phyloP scores from a whole-genome alignment of 2,888 invertebrate genomes.

The Pheosia tremula region DNA sequence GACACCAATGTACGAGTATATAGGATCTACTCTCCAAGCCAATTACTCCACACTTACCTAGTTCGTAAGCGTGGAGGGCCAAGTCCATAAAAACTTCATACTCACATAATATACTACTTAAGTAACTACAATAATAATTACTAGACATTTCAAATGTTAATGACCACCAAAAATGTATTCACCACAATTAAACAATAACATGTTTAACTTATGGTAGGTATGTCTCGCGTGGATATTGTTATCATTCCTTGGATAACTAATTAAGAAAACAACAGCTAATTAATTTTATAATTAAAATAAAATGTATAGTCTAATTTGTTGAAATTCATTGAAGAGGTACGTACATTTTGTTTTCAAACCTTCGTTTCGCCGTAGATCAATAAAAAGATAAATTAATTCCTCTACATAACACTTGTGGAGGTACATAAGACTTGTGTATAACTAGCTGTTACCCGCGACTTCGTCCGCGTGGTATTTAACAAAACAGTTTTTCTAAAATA shows the following conservation, averaged over 20 bases:
- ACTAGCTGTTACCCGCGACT: too few species aligned
- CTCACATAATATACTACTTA: too few species aligned
- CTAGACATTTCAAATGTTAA: neutral
- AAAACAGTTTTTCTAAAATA: too few species aligned
- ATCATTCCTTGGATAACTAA: slow-evolving; percentile 29
- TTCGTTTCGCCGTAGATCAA: neutral
- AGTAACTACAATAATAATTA: neutral
- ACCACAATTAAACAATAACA: slow-evolving; percentile 15
- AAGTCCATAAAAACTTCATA: too few species aligned
- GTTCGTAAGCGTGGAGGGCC: too few species aligned
- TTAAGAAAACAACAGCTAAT: slow-evolving; percentile 35
- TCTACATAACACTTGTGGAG: too few species aligned
- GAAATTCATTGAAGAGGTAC: slow-evolving; percentile 18
- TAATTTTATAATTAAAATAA: slow-evolving; percentile 35
- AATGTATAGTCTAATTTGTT: slow-evolving; percentile 21
- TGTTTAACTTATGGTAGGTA: slow-evolving; percentile 8
- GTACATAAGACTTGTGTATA: too few species aligned
- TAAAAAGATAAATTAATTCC: neutral
- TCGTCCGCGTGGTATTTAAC: too few species aligned
- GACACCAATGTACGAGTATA: too few species aligned
- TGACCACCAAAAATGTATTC: neutral
- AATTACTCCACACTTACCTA: too few species aligned
- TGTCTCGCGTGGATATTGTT: slow-evolving; percentile 14
- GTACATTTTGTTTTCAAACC: neutral
- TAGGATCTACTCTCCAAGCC: too few species aligned